Percentiles rank a stretch among this genome's conserved stretches.
Evolutionary conservation across 2,797 vertebrate genomes (phyloP).

Genomic region (Ataeniobius toweri): DNA sequence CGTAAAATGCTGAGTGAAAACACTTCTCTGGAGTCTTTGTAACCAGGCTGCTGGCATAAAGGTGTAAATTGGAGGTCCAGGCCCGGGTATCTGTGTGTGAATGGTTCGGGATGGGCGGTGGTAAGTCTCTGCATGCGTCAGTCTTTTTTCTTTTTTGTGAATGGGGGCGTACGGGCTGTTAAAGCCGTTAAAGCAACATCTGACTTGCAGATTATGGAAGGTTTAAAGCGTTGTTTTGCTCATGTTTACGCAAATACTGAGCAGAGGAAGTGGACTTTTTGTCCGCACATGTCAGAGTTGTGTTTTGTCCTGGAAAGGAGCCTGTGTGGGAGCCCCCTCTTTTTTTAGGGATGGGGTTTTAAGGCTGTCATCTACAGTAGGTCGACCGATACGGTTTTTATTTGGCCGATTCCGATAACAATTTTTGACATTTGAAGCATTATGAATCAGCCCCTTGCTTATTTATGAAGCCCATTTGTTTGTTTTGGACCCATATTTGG

Average conservation of each 20-base stretch:
- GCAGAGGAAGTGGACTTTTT: not conserved
- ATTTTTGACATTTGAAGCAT: not conserved
- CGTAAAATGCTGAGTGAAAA: not conserved
- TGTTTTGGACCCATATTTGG: not conserved
- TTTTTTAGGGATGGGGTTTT: not conserved
- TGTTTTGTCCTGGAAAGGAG: conserved; percentile 8
- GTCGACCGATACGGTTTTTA: not conserved
- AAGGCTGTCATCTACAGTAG: not conserved
- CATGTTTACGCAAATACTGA: not conserved
- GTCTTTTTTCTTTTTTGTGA: conserved; percentile 78
- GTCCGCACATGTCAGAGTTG: not conserved
- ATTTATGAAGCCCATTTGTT: not conserved
- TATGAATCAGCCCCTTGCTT: not conserved
- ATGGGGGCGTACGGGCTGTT: conserved; percentile 71
- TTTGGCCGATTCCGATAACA: not conserved
- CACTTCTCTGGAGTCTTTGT: not conserved
- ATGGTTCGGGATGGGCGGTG: conserved; percentile 78
- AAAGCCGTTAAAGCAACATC: conserved; percentile 54
- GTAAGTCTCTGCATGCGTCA: conserved; percentile 80
- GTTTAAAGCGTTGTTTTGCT: conserved; percentile 7
- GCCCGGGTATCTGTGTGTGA: conserved; percentile 56
- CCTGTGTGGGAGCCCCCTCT: not conserved
- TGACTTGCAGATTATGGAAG: conserved; percentile 11
- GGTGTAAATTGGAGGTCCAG: conserved; percentile 29
- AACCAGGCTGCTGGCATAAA: conserved; percentile 15